A percentile compares a stretch with the other conserved stretches of the same genome.
Conservation (phyloP, 2,113 vertebrate species). For the Vulpes lagopus region DNA sequence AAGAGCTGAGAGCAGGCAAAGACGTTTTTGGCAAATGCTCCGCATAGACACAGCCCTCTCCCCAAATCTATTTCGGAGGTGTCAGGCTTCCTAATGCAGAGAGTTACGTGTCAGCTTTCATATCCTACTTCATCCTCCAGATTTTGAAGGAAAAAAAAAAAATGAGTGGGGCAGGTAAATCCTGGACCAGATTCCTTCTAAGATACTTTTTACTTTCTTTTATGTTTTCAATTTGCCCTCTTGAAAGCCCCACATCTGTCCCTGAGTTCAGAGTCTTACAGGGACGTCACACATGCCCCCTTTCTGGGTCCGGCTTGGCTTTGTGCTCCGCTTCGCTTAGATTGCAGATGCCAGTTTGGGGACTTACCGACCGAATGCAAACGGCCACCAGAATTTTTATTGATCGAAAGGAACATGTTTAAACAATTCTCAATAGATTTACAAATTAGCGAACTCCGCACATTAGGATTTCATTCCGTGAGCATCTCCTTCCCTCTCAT, state of each 20-base stretch:
- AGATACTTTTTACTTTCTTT: neutral
- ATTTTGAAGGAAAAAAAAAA: neutral
- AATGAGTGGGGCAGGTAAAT: neutral
- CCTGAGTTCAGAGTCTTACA: neutral
- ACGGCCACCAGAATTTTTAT: conserved; percentile 46
- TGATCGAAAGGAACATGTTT: conserved; percentile 63
- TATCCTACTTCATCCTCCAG: neutral
- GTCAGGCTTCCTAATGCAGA: neutral
- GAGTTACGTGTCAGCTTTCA: neutral
- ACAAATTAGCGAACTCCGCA: conserved; percentile 56
- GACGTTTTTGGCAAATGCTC: neutral
- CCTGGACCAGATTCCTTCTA: neutral
- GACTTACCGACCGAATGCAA: conserved; percentile 48
- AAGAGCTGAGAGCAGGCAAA: neutral
- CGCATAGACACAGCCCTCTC: neutral
- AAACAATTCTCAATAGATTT: conserved; percentile 70
- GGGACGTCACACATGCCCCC: rapidly evolving
- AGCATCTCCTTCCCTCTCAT: conserved; percentile 76
- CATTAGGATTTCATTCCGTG: conserved; percentile 37
- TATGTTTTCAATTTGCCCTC: neutral
- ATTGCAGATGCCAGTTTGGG: conserved; percentile 38
- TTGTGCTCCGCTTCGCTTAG: conserved; percentile 35
- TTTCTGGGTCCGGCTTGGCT: neutral
- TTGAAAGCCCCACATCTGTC: neutral
- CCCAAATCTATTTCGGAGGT: neutral